Evolutionary conservation across 1,140 invertebrate species (phyloP).

Genomic region (Leptinotarsa defecta): DNA sequence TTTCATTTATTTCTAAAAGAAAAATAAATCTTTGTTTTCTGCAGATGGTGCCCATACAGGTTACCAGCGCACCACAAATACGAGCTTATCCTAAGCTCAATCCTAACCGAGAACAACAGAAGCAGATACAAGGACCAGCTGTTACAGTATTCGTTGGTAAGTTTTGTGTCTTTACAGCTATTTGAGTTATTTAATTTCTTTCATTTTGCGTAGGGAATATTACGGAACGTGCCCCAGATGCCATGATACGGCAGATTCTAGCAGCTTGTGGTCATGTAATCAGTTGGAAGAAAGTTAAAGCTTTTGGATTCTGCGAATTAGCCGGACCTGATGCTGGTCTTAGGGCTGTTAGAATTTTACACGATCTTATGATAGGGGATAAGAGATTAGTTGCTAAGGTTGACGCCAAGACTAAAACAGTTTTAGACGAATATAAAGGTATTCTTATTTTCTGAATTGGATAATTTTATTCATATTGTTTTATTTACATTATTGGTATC

Average conservation of each 20-base stretch:
- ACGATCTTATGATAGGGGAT: constrained; percentile 91
- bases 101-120: constrained; percentile 56
- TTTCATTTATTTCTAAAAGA: no score
- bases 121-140: constrained; percentile 73
- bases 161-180: constrained; percentile 25
- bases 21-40: constrained; percentile 29
- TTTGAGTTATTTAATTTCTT: background rate
- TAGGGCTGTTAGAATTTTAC: constrained; percentile 89
- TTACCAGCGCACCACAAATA: constrained; percentile 57
- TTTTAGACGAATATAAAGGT: constrained; percentile 93
- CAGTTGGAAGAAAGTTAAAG: constrained; percentile 97
- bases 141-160: constrained; percentile 93
- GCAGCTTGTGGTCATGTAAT: constrained; percentile 89
- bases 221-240: constrained; percentile 91
- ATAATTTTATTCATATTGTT: background rate
- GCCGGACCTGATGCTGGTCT: constrained; percentile 92
- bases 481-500: no score
- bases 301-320: constrained; percentile 98
- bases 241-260: constrained; percentile 91
- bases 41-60: constrained; percentile 61
- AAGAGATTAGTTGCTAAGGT: constrained; percentile 95
- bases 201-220: constrained; percentile 80
- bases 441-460: constrained; percentile 34
- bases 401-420: constrained; percentile 95
- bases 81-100: constrained; percentile 53